phyloP scores from a whole-genome alignment of 2,888 invertebrate genomes.

The Alloplasta piceator region DNA sequence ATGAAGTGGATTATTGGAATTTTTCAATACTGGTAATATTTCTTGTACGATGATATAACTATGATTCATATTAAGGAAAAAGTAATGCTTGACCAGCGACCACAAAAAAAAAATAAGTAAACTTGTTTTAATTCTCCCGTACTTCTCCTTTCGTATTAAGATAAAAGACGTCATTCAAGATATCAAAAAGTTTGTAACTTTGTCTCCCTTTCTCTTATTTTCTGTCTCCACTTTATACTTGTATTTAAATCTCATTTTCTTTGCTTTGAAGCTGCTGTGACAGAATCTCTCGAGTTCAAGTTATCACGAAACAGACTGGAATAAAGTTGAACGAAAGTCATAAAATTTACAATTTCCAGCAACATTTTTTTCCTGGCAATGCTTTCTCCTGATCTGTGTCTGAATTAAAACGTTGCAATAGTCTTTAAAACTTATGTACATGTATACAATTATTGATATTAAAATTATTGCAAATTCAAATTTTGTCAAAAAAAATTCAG shows the following conservation, averaged over 20 bases:
- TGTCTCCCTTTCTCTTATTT: neutral
- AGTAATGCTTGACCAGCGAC: too few species aligned
- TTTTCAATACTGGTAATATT: too few species aligned
- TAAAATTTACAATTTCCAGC: slow-evolving; percentile 8
- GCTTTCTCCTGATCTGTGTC: neutral
- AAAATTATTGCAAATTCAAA: too few species aligned
- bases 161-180: slow-evolving; percentile 7
- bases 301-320: neutral
- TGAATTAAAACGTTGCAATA: too few species aligned
- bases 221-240: neutral
- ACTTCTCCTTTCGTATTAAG: neutral
- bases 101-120: too few species aligned
- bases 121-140: too few species aligned
- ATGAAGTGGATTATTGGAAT: too few species aligned
- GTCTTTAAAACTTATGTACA: too few species aligned
- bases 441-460: too few species aligned
- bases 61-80: too few species aligned
- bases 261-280: neutral
- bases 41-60: too few species aligned
- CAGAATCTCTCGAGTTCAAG: neutral
- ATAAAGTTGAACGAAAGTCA: neutral
- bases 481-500: too few species aligned
- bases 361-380: neutral
- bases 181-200: slow-evolving; percentile 2
- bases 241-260: neutral